phyloP scores from a whole-genome alignment of 2,797 vertebrate species.

The Enteromius unitaeniatus region DNA sequence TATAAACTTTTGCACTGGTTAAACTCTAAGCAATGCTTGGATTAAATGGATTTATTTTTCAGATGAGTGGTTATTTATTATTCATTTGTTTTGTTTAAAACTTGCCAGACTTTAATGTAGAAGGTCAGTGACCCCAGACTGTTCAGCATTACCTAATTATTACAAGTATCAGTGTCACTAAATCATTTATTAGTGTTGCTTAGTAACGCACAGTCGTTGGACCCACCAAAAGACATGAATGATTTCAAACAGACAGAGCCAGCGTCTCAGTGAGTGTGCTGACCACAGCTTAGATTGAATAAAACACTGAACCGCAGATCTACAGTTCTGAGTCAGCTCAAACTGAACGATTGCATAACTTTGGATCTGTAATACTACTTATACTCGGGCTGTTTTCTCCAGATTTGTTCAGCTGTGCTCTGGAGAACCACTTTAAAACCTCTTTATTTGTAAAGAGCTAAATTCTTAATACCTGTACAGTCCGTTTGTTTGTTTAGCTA shows the following conservation, averaged over 20 bases:
- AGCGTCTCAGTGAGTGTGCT: constrained; percentile 23
- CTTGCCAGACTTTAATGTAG: not conserved
- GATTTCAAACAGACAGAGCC: constrained; percentile 18
- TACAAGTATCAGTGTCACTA: constrained; percentile 26
- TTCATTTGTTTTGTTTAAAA: not conserved
- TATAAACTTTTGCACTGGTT: not conserved
- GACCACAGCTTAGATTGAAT: constrained; percentile 29
- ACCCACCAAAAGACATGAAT: constrained; percentile 35
- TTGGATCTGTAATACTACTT: not conserved
- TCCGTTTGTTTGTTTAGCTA: not conserved
- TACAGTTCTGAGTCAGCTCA: constrained; percentile 25
- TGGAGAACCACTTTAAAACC: not conserved
- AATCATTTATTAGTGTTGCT: constrained; percentile 39
- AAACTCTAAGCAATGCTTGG: not conserved
- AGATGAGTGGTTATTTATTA: not conserved
- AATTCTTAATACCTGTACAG: not conserved
- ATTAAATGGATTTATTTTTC: not conserved
- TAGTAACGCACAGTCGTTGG: constrained; percentile 19
- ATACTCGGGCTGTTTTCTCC: not conserved
- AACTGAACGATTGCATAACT: constrained; percentile 20
- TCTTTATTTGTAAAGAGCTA: not conserved
- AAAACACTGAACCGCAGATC: constrained; percentile 22
- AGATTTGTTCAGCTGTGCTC: not conserved
- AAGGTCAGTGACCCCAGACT: not conserved
- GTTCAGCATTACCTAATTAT: not conserved